These are phyloP conservation scores for Scrobipalpa costella DNA, from an alignment of 2,888 invertebrate species.

Conservation along the genomic window DNA sequence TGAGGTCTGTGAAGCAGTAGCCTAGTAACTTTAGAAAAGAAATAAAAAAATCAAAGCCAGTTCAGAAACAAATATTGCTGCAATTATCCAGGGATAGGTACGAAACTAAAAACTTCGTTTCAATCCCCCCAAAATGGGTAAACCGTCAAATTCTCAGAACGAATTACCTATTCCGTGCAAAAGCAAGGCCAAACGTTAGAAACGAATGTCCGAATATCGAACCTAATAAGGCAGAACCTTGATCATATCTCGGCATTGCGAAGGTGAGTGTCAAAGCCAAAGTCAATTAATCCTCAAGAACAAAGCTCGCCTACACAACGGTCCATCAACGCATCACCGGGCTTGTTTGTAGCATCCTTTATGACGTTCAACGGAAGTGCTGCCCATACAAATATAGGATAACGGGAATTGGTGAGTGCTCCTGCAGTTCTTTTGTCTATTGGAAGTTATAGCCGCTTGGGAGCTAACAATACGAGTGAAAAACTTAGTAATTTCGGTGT, in stretches of 20 bases:
- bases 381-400: slow-evolving; percentile 17
- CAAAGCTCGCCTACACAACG: slow-evolving; percentile 15
- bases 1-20: background rate
- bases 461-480: background rate
- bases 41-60: too few species aligned
- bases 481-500: slow-evolving; percentile 6
- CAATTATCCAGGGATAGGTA: too few species aligned
- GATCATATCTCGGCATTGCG: slow-evolving; percentile 21
- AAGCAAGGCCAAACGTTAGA: slow-evolving; percentile 29
- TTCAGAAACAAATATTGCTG: too few species aligned
- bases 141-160: too few species aligned
- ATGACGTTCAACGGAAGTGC: slow-evolving; percentile 26
- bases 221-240: slow-evolving; percentile 26
- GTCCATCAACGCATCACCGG: slow-evolving; percentile 24
- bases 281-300: slow-evolving; percentile 24
- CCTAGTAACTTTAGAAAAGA: too few species aligned
- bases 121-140: too few species aligned
- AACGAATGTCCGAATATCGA: slow-evolving; percentile 40
- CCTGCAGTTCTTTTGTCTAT: slow-evolving; percentile 13
- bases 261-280: slow-evolving; percentile 21
- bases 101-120: too few species aligned
- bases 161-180: slow-evolving; percentile 6
- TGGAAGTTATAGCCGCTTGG: background rate
- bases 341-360: slow-evolving; percentile 26
- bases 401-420: slow-evolving; percentile 15